These are phyloP conservation scores for Lepidocyrtoides sp. DNA, from an alignment of 2,888 invertebrate genomes.

Conservation along the genomic window DNA sequence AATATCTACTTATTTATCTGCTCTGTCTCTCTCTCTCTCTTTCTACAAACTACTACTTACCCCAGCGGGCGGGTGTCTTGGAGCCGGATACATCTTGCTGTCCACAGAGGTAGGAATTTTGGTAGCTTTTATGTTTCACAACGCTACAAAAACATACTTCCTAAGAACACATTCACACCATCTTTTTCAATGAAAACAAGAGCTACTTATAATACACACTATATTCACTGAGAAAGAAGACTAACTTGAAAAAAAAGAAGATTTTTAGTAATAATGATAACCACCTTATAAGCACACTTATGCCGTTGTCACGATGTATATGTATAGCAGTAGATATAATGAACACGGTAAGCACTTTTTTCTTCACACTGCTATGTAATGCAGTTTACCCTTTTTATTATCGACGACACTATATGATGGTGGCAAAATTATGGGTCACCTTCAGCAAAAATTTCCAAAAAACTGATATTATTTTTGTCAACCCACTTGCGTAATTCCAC, in stretches of 20 bases:
- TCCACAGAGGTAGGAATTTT: conserved; percentile 80
- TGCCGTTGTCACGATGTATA: conserved; percentile 18
- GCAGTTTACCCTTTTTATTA: background rate
- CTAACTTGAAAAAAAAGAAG: background rate
- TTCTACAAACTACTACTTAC: conserved; percentile 87
- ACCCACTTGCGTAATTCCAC: no score
- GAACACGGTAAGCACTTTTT: conserved; percentile 32
- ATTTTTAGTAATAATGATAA: conserved; percentile 12
- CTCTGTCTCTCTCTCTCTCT: background rate
- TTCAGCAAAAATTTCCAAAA: no score
- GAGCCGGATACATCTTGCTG: conserved; percentile 90
- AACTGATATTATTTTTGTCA: no score
- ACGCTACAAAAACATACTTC: conserved; percentile 77
- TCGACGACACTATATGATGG: background rate
- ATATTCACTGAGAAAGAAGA: background rate
- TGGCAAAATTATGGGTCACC: conserved; percentile 30
- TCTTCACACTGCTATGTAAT: background rate
- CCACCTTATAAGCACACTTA: background rate
- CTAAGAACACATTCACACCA: conserved; percentile 75
- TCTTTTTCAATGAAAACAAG: conserved; percentile 43
- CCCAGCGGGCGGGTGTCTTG: conserved; percentile 92
- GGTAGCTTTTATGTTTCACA: conserved; percentile 76
- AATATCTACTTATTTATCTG: conserved; percentile 75
- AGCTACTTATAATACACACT: background rate
- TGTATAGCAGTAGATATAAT: background rate